These are phyloP conservation scores for Microtus pennsylvanicus DNA, from an alignment of 2,113 vertebrate genomes.

Conservation along the genomic window DNA sequence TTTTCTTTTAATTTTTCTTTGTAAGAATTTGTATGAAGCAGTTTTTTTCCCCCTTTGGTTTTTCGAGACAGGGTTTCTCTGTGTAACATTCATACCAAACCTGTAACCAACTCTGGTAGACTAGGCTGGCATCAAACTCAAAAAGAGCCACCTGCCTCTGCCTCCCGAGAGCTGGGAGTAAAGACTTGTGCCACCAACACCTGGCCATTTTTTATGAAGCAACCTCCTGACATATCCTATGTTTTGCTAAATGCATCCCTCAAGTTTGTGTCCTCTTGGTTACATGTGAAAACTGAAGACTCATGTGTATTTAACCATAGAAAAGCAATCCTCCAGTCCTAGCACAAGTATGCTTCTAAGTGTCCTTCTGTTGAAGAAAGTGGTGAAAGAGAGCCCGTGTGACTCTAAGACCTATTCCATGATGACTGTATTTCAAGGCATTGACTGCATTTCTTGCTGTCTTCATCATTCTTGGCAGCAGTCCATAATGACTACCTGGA, in stretches of 20 bases:
- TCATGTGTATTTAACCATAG: neutral
- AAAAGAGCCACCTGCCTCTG: too few species aligned
- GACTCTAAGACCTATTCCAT: neutral
- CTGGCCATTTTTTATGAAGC: neutral
- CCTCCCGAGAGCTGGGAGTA: too few species aligned
- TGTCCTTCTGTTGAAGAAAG: neutral
- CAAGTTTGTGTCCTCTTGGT: neutral
- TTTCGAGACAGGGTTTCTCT: too few species aligned
- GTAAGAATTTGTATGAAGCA: neutral
- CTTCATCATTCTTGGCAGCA: neutral
- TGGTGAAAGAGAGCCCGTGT: neutral
- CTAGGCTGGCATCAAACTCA: too few species aligned
- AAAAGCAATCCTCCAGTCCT: neutral
- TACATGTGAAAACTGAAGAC: neutral
- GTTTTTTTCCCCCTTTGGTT: too few species aligned
- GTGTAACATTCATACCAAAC: too few species aligned
- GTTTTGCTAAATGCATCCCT: constrained; percentile 3
- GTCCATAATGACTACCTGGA: neutral
- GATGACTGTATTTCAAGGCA: neutral
- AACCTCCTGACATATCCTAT: neutral
- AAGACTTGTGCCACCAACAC: too few species aligned
- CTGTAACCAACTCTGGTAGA: too few species aligned
- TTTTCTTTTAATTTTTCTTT: neutral
- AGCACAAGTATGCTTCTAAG: neutral
- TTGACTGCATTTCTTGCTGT: neutral